Conservation (phyloP, 2,113 vertebrate genomes). For the Thymallus thymallus region DNA sequence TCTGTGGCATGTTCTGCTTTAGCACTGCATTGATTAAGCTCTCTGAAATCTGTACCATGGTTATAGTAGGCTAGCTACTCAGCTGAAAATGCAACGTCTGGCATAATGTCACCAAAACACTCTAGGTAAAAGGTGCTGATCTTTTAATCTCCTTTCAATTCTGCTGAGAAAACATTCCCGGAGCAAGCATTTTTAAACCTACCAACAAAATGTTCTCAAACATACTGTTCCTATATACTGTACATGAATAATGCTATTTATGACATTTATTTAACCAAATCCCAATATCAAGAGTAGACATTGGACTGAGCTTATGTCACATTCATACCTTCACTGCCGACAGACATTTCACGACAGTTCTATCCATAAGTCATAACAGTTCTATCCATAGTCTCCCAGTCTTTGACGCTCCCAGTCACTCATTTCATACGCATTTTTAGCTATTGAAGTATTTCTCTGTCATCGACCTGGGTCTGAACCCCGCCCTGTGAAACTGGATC, state of each 20-base stretch:
- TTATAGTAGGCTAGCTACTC: neutral
- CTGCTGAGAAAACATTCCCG: slow-evolving; percentile 5
- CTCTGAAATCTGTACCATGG: neutral
- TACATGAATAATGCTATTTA: neutral
- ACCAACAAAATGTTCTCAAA: neutral
- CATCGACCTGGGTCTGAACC: too few species aligned
- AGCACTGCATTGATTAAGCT: neutral
- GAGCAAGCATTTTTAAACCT: neutral
- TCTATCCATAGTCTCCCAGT: too few species aligned
- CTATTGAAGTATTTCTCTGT: too few species aligned
- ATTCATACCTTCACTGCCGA: neutral
- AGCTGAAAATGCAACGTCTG: neutral
- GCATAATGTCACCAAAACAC: slow-evolving; percentile 8
- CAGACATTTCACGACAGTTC: neutral
- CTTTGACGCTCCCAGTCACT: too few species aligned
- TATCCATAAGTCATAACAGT: neutral
- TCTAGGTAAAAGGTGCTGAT: slow-evolving; percentile 12
- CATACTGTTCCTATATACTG: neutral
- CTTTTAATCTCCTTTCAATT: slow-evolving; percentile 8
- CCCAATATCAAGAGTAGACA: neutral
- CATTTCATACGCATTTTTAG: too few species aligned
- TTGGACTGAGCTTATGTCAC: neutral
- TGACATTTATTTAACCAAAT: neutral
- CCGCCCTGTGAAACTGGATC: too few species aligned
- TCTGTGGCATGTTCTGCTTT: neutral